Base-by-base conservation (phyloP, 2,113 vertebrate genomes). In the Coreoperca whiteheadi region DNA sequence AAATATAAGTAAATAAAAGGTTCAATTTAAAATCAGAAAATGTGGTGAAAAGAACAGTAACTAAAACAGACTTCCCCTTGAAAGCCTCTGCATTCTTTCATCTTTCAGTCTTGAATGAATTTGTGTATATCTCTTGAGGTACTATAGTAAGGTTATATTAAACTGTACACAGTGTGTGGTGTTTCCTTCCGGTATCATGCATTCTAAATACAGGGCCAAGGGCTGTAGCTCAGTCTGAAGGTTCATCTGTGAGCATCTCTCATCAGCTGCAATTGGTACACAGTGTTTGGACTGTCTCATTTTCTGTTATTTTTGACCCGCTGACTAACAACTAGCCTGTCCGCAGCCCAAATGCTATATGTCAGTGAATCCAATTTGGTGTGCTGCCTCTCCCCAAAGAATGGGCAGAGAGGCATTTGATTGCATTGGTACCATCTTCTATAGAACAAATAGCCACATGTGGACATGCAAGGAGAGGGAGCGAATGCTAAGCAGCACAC, bases 311-410 rank as follows among this genome's bases (percentile, higher is more conserved):
- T 86, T 88, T 80, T 89, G 88, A 92, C 84, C 68, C 7, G 34
- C 77, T 79, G 77, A 67, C 53, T 87, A 89, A 89, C 81, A 89
- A 87, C 81, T 75, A 76, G 81, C 51, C 77, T 84, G 78, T 80
- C 82, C 78, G 76, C 88, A 80, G 89, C 81, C 80, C 86, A 93
- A 92, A 92, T 87, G 87, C 86, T 90, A 90, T 89, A 88, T 88
- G 84, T 84, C 80, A 85, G 86, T 88, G 77, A 91, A 93, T 92
- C 91, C 89, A 93, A 92, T 94, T 93, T 81, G 76, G 77, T 81
- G 37, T 88, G 72, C 73, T 79, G 74, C 79, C 81, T 74, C 53
- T 91, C 83, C 83, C 87, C 51, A 77, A 88, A 83, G 91, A 89
- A 51, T 34, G 68, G 79, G 15, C 79, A 74, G 50, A 80, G 86